Percentiles rank a stretch among this genome's conserved stretches.
Conservation (phyloP, 2,113 vertebrate genomes). For the Grammomys dolichurus region DNA sequence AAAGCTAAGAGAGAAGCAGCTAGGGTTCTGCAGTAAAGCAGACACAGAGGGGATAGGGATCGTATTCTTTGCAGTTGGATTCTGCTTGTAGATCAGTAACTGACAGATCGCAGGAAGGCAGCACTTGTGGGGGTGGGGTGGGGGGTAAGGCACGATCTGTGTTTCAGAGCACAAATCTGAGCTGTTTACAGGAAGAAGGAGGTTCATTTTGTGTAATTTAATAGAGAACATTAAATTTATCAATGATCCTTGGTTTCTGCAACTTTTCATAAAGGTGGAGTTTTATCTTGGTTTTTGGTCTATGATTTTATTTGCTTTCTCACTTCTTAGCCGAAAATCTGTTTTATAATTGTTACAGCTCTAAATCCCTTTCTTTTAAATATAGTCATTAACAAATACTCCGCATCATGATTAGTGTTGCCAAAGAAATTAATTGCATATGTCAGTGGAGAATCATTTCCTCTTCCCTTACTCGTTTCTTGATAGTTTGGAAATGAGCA, state of each 20-base stretch:
- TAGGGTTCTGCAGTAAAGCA: constrained; percentile 42
- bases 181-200: not conserved
- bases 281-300: constrained; percentile 49
- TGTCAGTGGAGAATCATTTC: constrained; percentile 72
- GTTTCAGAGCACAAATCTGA: not conserved
- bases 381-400: constrained; percentile 43
- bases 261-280: not conserved
- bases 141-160: not conserved
- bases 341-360: constrained; percentile 26
- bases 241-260: not conserved
- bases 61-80: constrained; percentile 17
- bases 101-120: not conserved
- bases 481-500: constrained; percentile 79
- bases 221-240: constrained; percentile 35
- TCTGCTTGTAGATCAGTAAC: constrained; percentile 21
- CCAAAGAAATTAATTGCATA: constrained; percentile 72
- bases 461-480: constrained; percentile 69
- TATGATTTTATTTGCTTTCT: constrained; percentile 45
- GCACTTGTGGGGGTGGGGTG: no score
- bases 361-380: constrained; percentile 56
- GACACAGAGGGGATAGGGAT: not conserved
- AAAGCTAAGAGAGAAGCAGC: constrained; percentile 43
- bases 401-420: constrained; percentile 63
- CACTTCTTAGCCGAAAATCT: not conserved
- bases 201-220: not conserved